A percentile compares a stretch with the other conserved stretches of the same genome.
Conservation (phyloP, 2,797 vertebrate genomes). For the Catostomus latipinnis region DNA sequence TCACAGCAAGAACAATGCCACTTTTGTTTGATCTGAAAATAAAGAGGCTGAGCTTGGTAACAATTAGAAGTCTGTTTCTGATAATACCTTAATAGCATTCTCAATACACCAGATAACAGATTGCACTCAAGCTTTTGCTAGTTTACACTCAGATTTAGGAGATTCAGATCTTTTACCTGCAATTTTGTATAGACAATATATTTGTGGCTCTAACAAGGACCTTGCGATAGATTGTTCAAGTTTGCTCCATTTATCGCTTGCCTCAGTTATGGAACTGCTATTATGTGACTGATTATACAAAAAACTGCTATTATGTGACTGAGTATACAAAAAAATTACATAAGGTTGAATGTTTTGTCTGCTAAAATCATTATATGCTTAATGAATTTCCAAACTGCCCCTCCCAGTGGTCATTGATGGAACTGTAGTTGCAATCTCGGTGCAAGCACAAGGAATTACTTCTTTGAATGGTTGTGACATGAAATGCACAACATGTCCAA, state of each 20-base stretch:
- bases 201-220: neutral
- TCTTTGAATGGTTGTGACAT: too few species aligned
- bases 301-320: too few species aligned
- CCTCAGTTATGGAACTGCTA: neutral
- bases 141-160: neutral
- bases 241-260: neutral
- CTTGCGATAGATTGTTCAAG: neutral
- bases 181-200: neutral
- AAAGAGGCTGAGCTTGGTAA: neutral
- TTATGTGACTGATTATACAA: neutral
- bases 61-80: neutral
- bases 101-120: neutral
- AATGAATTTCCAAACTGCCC: too few species aligned
- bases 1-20: slow-evolving; percentile 83
- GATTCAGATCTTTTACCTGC: neutral
- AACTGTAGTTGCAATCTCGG: too few species aligned
- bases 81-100: neutral
- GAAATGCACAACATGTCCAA: too few species aligned
- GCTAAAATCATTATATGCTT: too few species aligned
- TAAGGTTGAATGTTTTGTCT: too few species aligned
- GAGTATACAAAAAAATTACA: neutral
- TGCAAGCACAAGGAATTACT: too few species aligned
- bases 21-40: slow-evolving; percentile 85
- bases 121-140: neutral
- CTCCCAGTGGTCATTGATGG: too few species aligned